These are phyloP conservation scores for Manis javanica DNA, from an alignment of 2,797 vertebrate species.

Conservation along the genomic window DNA sequence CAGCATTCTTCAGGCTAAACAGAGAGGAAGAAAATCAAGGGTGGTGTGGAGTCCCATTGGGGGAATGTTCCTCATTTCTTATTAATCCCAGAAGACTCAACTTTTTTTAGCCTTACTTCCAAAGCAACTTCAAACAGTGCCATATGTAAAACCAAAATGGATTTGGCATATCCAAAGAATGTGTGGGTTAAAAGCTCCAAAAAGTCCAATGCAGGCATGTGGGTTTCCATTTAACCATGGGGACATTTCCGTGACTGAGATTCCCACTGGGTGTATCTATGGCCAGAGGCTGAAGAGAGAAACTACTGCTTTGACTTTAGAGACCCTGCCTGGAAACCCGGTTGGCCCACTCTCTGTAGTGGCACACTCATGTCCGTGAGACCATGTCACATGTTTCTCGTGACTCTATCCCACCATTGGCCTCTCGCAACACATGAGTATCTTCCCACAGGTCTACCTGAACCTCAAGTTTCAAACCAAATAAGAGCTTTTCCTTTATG, in stretches of 20 bases:
- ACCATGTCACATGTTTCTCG: rapidly evolving
- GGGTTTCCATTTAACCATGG: conserved; percentile 29
- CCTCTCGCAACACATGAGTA: neutral
- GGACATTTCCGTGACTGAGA: neutral
- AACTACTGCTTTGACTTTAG: neutral
- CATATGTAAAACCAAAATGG: conserved; percentile 52
- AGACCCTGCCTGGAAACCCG: neutral
- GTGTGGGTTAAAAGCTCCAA: conserved; percentile 39
- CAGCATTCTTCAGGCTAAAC: rapidly evolving
- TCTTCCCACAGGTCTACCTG: neutral
- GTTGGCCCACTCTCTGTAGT: rapidly evolving
- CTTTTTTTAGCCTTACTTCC: neutral
- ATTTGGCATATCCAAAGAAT: conserved; percentile 47
- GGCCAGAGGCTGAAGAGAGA: neutral
- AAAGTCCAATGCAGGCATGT: neutral
- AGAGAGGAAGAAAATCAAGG: neutral
- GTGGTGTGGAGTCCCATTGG: neutral
- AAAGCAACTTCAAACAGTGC: conserved; percentile 10
- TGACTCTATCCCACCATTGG: neutral
- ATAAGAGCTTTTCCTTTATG: neutral
- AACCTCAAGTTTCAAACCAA: neutral
- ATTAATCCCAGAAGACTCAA: neutral
- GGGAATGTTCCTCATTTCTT: neutral
- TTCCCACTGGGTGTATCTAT: neutral
- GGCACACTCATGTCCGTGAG: rapidly evolving